Percentiles rank a stretch among this genome's conserved stretches.
phyloP scores from a whole-genome alignment of 2,113 vertebrate genomes.

The Mus spicilegus region DNA sequence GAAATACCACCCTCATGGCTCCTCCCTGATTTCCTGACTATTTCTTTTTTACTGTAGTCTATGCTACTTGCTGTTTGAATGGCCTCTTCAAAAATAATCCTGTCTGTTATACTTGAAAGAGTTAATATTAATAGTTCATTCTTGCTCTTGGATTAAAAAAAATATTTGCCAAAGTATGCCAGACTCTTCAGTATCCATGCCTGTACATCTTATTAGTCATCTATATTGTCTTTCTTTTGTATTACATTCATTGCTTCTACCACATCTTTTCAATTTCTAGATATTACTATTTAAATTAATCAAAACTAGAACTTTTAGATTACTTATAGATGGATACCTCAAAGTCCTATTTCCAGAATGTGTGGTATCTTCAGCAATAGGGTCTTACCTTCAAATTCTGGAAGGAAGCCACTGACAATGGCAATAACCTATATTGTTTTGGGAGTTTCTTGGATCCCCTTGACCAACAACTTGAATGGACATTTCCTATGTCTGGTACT shows the following conservation, averaged over 20 bases:
- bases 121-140: neutral
- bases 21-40: neutral
- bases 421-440: neutral
- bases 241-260: neutral
- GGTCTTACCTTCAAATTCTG: neutral
- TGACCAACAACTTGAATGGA: neutral
- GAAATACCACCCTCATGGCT: neutral
- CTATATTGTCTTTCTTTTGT: neutral
- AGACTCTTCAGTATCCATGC: neutral
- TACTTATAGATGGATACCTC: neutral
- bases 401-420: neutral
- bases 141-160: constrained; percentile 14
- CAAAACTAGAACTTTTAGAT: neutral
- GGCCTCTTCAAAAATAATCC: constrained; percentile 47
- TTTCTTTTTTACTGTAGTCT: neutral
- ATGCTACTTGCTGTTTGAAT: neutral
- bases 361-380: neutral
- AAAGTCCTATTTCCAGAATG: neutral
- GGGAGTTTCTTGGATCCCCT: neutral
- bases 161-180: neutral
- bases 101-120: neutral
- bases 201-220: neutral
- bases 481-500: neutral
- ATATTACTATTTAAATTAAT: constrained; percentile 4
- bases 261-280: constrained; percentile 48